Percentiles rank a stretch among this genome's conserved stretches.
These are phyloP conservation scores for Eulemur coronatus DNA, from an alignment of 2,797 vertebrate species.

Conservation along the genomic window DNA sequence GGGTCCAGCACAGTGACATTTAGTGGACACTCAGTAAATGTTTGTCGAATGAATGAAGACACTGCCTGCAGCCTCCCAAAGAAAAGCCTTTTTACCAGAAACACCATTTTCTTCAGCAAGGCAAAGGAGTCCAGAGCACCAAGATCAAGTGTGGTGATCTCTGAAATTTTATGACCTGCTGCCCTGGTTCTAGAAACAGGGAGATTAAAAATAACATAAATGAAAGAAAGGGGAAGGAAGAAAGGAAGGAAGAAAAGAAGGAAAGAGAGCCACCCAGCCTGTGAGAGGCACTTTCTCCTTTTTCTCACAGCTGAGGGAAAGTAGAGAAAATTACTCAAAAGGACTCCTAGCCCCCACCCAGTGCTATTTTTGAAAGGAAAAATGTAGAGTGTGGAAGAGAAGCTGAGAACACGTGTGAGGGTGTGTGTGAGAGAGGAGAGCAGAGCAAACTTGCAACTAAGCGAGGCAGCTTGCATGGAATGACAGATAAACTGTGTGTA, in stretches of 20 bases:
- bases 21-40: background rate
- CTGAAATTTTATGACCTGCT: background rate
- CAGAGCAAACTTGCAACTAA: background rate
- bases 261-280: background rate
- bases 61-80: background rate
- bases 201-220: background rate
- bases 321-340: background rate
- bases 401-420: background rate
- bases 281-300: background rate
- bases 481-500: background rate
- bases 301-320: background rate
- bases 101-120: background rate
- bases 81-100: background rate
- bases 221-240: background rate
- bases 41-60: background rate
- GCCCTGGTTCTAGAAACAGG: background rate
- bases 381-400: background rate
- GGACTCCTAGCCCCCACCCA: background rate
- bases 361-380: background rate
- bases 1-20: background rate
- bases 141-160: background rate
- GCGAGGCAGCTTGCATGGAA: background rate
- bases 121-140: background rate
- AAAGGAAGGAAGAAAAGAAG: background rate
- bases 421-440: background rate